A percentile compares a stretch with the other conserved stretches of the same genome.
Evolutionary conservation across 2,113 vertebrate genomes (phyloP).

Genomic region (Antechinus flavipes): DNA sequence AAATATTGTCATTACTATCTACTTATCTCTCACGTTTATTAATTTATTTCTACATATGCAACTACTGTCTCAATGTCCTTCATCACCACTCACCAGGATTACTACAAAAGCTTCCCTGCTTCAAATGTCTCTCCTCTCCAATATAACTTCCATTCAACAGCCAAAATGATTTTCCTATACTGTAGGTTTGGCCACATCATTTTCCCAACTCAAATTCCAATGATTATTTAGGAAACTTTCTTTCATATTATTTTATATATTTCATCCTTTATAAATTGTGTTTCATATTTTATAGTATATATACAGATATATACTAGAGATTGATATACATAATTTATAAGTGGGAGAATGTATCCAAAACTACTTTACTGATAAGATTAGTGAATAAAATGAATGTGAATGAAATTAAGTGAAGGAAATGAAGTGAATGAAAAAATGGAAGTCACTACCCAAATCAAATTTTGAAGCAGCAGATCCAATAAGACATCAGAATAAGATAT

Average conservation of each 20-base stretch:
- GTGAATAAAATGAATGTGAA: too few relatives aligned
- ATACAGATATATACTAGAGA: neutral
- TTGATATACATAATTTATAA: neutral
- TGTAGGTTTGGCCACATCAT: neutral
- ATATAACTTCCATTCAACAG: neutral
- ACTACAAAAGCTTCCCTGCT: neutral
- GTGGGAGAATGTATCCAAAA: neutral
- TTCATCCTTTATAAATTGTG: neutral
- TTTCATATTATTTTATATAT: neutral
- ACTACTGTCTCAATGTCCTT: neutral
- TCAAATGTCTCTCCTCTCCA: neutral
- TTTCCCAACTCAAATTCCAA: neutral
- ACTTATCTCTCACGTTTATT: neutral
- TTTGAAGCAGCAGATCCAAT: neutral
- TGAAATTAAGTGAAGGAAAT: too few relatives aligned
- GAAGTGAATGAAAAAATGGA: constrained; percentile 13
- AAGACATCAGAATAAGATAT: neutral
- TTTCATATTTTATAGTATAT: neutral
- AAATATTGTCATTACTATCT: neutral
- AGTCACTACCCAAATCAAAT: neutral
- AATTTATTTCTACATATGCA: neutral
- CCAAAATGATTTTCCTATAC: neutral
- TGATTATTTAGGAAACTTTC: neutral
- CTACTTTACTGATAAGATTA: neutral
- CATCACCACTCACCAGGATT: neutral